Conservation (phyloP, 2,888 invertebrate species). For the Arge pagana region DNA sequence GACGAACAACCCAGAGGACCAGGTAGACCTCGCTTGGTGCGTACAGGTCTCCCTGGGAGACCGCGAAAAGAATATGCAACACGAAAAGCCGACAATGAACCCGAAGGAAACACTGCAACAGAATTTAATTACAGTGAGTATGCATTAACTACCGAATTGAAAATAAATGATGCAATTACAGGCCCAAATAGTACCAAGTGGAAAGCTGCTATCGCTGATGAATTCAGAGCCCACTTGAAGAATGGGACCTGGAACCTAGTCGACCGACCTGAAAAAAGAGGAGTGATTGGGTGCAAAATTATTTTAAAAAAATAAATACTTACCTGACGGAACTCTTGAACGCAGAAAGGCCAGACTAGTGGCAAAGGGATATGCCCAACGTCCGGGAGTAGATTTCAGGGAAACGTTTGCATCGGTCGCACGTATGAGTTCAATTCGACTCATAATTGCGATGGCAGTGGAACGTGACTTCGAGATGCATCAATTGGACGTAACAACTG, state of each 20-base stretch:
- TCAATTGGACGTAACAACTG: conserved; percentile 26
- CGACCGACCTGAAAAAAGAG: conserved; percentile 12
- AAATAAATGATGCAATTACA: background rate
- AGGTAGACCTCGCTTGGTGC: conserved; percentile 24
- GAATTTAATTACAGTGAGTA: no score
- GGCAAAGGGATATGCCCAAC: conserved; percentile 25
- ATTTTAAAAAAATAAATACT: conserved; percentile 23
- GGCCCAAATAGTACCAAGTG: conserved; percentile 12
- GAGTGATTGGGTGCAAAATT: conserved; percentile 21
- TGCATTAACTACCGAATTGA: background rate
- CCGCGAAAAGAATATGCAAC: conserved; percentile 14
- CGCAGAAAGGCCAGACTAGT: conserved; percentile 24
- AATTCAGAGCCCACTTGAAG: conserved; percentile 19
- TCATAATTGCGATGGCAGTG: conserved; percentile 23
- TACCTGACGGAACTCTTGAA: conserved; percentile 12
- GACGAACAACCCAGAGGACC: conserved; percentile 17
- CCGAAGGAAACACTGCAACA: no score
- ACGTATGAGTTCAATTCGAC: conserved; percentile 21
- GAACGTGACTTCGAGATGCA: conserved; percentile 22
- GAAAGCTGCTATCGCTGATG: conserved; percentile 20
- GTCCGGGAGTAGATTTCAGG: conserved; percentile 20
- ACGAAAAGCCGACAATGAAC: background rate
- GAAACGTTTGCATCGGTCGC: conserved; percentile 26
- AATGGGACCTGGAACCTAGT: conserved; percentile 25
- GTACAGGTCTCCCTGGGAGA: conserved; percentile 22